Base-by-base conservation (phyloP, 2,113 vertebrate genomes). In the rabbit (Oryctolagus cuniculus) region DNA sequence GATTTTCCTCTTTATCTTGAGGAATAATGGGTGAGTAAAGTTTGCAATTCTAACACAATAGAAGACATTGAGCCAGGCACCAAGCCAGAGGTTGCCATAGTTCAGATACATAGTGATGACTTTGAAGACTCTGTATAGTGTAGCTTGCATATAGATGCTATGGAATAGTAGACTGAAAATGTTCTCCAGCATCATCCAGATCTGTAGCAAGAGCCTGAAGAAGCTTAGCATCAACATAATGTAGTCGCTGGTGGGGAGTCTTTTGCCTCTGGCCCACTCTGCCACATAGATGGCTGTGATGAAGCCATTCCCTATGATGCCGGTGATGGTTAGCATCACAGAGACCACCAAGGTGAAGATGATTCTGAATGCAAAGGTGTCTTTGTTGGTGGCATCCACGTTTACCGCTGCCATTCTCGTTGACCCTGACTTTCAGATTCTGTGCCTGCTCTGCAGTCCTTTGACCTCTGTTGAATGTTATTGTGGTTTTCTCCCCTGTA, bases 51-150 rank as follows among this genome's bases (percentile, higher is more conserved):
- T 91, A 17, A 98, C 49, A 27, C 94, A 97, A 19, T 96, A 96
- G 95, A 92, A 96, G 75, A 96, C 49, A 17, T 86, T 94, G 81
- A 98, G 95, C 87, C 94, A 96, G 21, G 95, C 27, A 5, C 93
- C 96, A 17, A 97, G 31, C 96, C 97, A 97, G 66, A 96, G 96
- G 73, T 92, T 96, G 93, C 38, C 87, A 31, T 94, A 96, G 77
- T 81, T 95, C 44, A 96, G 94, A 38, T 97, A 97, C n/a, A 97
- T 21, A 21, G 58, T 0, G 9, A 27, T 36, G 10, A 95, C 15
- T 49, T 86, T 95, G 77, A 97, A 97, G n/a, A 81, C 16, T 15
- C 2, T 38, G 11, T 95, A 82, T 27, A 93, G 1, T 3, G 4
- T 1, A 12, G 38, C 93, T 34, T 93, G 91, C 74, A 75, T 95